Evolutionary conservation across 2,797 vertebrate genomes (phyloP).

Genomic region (Hafferia zeledoni): DNA sequence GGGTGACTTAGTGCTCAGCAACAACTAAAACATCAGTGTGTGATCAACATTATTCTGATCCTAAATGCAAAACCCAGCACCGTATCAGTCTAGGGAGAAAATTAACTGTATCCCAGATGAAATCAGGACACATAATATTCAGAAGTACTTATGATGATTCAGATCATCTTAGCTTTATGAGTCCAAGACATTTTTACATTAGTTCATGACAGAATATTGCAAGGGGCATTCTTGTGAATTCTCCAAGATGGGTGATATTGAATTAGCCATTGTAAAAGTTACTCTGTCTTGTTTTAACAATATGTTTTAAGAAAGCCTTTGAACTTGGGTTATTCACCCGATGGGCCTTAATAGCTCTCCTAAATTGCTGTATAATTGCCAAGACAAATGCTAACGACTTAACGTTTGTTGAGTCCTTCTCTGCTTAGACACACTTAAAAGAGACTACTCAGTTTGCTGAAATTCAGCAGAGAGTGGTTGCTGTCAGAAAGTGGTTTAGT

Average conservation of each 20-base stretch:
- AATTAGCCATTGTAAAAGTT: not conserved
- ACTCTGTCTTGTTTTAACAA: not conserved
- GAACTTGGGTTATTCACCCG: slow-evolving; percentile 18
- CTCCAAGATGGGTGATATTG: not conserved
- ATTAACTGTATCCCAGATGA: not conserved
- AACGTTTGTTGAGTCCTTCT: slow-evolving; percentile 3
- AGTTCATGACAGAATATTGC: not conserved
- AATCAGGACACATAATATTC: not conserved
- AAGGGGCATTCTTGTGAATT: not conserved
- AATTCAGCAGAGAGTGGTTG: not conserved
- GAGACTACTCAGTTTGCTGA: not conserved
- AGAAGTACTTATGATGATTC: not conserved
- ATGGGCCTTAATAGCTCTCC: slow-evolving; percentile 12
- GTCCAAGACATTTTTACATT: not conserved
- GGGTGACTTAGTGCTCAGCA: not conserved
- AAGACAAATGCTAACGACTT: slow-evolving; percentile 15
- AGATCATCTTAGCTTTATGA: not conserved
- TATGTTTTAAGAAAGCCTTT: not conserved
- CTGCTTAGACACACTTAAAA: not conserved
- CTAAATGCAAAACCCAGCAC: not conserved
- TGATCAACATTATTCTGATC: not conserved
- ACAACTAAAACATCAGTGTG: no score
- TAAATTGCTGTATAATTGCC: slow-evolving; percentile 50
- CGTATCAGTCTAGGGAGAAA: no score
- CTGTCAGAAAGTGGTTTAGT: not conserved